Base-by-base conservation (phyloP, 2,113 vertebrate species). In the Phylloscopus whistleri region DNA sequence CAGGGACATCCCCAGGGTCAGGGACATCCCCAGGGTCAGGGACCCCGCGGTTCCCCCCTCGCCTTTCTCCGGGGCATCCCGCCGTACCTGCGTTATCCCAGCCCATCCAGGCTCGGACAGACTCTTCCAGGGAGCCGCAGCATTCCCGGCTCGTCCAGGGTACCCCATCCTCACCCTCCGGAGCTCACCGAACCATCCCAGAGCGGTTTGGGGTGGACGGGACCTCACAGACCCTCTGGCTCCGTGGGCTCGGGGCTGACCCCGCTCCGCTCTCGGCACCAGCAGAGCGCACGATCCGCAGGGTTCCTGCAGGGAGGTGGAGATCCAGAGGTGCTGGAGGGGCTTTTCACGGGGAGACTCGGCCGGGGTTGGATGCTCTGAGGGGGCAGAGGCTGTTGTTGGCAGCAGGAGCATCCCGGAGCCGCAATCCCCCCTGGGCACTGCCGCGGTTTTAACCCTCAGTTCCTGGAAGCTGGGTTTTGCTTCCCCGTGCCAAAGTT, bases 211-310 rank as follows among this genome's bases (percentile, higher is more conserved):
- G 52, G 52, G 19, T 39, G 86, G 33, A 28, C 15, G 9, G 27
- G 18, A 24, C 37, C 31, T 5, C 3, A 6, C 17, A 15, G 33
- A 21, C 14, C 33, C 33, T 17, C 44, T 10, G 1, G 3, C 24
- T 16, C 60, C 16, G 1, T 1, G 23, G 23, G 68, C 37, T 90
- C 1, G 0, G 1, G 62, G 67, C 68, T 46, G 52, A 8, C 46
- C 6, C 13, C 0, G 44, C 23, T 12, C 30, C 10, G 48, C 8
- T 41, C 30, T 55, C 10, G 2, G 56, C 67, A 3, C 16, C 41
- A 0, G 73, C 31, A 62, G 30, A 48, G 27, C 3, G 1, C 10
- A 11, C 1, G 75, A 1, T 28, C 16, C 1, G 0, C 56, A n/a
- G n/a, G n/a, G 24, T 21, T 35, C 67, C 64, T 17, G 0, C 2